Base-by-base conservation (phyloP, 1,140 invertebrate species). In the Medauroidea extradentata region DNA sequence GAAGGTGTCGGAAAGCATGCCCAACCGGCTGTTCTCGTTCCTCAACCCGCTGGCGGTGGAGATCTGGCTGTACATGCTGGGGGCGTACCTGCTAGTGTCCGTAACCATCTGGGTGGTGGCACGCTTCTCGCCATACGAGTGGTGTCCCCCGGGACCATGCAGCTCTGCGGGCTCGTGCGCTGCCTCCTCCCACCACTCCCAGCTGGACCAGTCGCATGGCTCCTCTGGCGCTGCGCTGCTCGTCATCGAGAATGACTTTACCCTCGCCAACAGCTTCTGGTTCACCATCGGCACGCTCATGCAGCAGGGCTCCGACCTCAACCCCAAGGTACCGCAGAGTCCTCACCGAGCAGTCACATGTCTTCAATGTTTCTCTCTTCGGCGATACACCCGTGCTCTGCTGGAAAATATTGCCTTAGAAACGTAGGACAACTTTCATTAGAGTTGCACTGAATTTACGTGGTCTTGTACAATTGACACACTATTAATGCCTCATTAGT, bases 261-360 rank as follows among this genome's bases (percentile, higher is more conserved):
- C 83, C 34, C 75, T 92, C 58, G 80, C 84, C 67, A 92, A 92
- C 77, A 88, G 86, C 78, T 89, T 94, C 74, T 94, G 91, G 91
- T 94, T 94, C 76, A 89, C 91, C 13, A 89, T 96, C 63, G 93
- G 93, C 51, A 93, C 91, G 9, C 84, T 96, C 62, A 95, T 96
- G 93, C 93, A 96, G 75, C 93, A 96, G 81, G 93, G 91, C 63
- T 91, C 89, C 62, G 90, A 93, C 73, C 79, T 93, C 62, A 90
- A 90, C 73, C 92, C 93, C 51, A 88, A 90, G 88, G 83, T 85
- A 81, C 63, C 67, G 66, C 66, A 68, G 63, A 66, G 65, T 64
- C 62, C 3, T n/a, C 43, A 14, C 43, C 18, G 3, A 18, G 29
- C 29, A 34, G 29, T 34, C 29, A 7, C 29, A 11, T 34, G 29